Evolutionary conservation across 2,797 vertebrate species (phyloP).

Genomic region (Toxotes lorentzi): DNA sequence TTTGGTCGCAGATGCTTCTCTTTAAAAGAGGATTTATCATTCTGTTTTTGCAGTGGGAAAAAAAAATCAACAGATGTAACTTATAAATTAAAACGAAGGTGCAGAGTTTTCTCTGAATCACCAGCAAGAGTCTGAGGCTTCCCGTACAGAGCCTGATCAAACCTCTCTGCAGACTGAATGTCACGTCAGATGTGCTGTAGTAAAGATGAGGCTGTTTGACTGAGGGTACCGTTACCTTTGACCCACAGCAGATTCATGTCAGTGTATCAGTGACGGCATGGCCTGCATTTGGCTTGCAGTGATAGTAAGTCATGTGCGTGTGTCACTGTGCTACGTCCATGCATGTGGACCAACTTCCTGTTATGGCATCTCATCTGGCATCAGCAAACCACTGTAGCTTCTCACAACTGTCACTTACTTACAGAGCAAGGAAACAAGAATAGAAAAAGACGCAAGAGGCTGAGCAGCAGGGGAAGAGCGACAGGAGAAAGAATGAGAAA

Average conservation of each 20-base stretch:
- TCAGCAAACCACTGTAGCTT: conserved; percentile 44
- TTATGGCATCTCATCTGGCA: conserved; percentile 77
- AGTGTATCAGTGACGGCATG: conserved; percentile 70
- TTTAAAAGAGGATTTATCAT: conserved; percentile 37
- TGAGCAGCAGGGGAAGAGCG: conserved; percentile 18
- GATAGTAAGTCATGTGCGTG: conserved; percentile 68
- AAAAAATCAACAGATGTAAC: conserved; percentile 49
- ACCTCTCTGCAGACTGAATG: conserved; percentile 18
- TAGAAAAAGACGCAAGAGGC: conserved; percentile 44
- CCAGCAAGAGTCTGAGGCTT: conserved; percentile 13
- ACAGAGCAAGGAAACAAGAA: conserved; percentile 46
- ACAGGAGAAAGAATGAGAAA: conserved; percentile 18
- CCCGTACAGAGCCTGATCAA: conserved; percentile 33
- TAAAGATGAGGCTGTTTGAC: conserved; percentile 62
- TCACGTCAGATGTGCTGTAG: conserved; percentile 43
- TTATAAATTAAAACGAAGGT: conserved; percentile 36
- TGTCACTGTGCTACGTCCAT: conserved; percentile 55
- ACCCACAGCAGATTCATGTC: conserved; percentile 75
- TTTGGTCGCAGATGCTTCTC: conserved; percentile 38
- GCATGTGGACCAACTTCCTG: conserved; percentile 73
- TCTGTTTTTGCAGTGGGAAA: conserved; percentile 9
- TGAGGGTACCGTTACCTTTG: conserved; percentile 67
- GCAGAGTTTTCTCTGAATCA: conserved; percentile 27
- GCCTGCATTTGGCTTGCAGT: conserved; percentile 70
- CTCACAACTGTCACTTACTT: conserved; percentile 61